Base-by-base conservation (phyloP, 2,113 vertebrate genomes). In the Chroicocephalus ridibundus region DNA sequence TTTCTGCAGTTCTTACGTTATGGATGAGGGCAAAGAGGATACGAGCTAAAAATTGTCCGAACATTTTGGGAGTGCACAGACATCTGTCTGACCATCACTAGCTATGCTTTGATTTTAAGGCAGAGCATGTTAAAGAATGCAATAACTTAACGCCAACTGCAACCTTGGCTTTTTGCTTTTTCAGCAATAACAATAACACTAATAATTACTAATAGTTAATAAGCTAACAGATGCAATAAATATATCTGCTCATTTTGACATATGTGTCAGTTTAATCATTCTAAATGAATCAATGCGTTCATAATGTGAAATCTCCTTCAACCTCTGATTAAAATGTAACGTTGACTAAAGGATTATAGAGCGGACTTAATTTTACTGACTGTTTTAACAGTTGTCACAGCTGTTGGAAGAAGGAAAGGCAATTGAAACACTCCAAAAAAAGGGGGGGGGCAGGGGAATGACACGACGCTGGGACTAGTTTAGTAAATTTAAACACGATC, bases 321-420 rank as follows among this genome's bases (percentile, higher is more conserved):
- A 98, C 98, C 97, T 98, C 97, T 98, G 98, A 98, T 98, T 98
- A 98, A 98, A 98, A 98, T 98, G 97, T 98, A 98, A 98, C 97
- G 78, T 98, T 98, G 98, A 98, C 98, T 98, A 96, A 98, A 97
- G 98, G 98, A 98, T 98, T 98, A 98, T 96, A 97, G 97, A 98
- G 97, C 95, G 60, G 98, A 98, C 98, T 98, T 98, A 98, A 98
- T 98, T 98, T 98, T 98, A 98, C 98, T 97, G 98, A 98, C 98
- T 98, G 98, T 98, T 98, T 98, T 98, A 98, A 98, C 98, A 98
- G 98, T 98, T 98, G 98, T 98, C 98, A 98, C 98, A 98, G 98
- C 98, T 98, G 98, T 98, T 98, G 98, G 97, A 93, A 98, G 97
- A 97, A 96, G 97, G 97, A 97, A 98, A 97, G 97, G 97, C 98